These are phyloP conservation scores for Eutolmus rufibarbis DNA, from an alignment of 2,888 invertebrate species.

Conservation along the genomic window DNA sequence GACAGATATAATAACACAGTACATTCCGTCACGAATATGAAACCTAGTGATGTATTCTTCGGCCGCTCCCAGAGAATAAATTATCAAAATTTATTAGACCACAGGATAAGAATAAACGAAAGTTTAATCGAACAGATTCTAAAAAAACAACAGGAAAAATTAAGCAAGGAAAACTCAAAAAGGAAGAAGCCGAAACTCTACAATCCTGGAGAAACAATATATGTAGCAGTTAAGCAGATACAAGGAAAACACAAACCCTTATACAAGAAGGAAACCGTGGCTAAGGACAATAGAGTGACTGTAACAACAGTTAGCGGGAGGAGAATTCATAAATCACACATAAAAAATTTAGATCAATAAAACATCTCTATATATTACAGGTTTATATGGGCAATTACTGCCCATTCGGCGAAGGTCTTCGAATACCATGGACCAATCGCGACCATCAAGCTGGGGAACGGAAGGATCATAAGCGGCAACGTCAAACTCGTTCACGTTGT, in stretches of 20 bases:
- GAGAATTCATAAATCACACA: too few species aligned
- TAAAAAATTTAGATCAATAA: too few species aligned
- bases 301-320: too few species aligned
- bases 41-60: slow-evolving; percentile 20
- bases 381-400: neutral
- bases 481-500: neutral
- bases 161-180: neutral
- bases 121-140: too few species aligned
- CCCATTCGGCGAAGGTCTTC: neutral
- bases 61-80: slow-evolving; percentile 10
- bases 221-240: slow-evolving; percentile 4
- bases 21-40: slow-evolving; percentile 23
- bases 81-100: neutral
- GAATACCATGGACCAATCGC: neutral
- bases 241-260: neutral
- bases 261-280: neutral
- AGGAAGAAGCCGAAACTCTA: slow-evolving; percentile 6
- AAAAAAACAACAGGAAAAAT: neutral
- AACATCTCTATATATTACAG: too few species aligned
- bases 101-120: neutral
- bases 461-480: neutral
- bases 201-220: slow-evolving; percentile 16
- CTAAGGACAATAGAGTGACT: too few species aligned
- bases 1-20: slow-evolving; percentile 10
- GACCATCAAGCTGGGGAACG: neutral